phyloP scores from a whole-genome alignment of 2,888 invertebrate species.

The Phlogophora meticulosa region DNA sequence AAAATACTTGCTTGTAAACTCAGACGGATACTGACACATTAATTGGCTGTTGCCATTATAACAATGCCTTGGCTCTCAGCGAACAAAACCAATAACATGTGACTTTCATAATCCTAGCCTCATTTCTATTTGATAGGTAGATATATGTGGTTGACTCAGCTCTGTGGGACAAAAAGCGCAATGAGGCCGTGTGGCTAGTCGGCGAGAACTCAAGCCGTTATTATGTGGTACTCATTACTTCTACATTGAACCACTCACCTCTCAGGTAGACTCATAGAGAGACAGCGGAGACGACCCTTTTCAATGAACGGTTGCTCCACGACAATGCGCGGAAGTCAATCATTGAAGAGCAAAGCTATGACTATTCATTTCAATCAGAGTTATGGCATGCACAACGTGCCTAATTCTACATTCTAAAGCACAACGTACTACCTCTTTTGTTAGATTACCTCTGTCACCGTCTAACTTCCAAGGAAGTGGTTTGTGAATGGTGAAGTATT shows the following conservation, averaged over 20 bases:
- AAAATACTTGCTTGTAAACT: constrained; percentile 42
- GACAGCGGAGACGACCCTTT: not conserved
- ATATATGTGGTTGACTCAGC: constrained; percentile 38
- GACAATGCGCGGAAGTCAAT: not conserved
- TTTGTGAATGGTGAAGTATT: not conserved
- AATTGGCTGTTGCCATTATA: constrained; percentile 49
- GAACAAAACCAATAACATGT: constrained; percentile 52
- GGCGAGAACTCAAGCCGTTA: constrained; percentile 12
- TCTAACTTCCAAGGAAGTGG: not conserved
- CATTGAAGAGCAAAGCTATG: not conserved
- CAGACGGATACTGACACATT: constrained; percentile 47
- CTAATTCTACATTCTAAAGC: no score
- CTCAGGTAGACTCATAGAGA: not conserved
- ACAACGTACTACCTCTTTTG: no score
- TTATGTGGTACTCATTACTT: constrained; percentile 21
- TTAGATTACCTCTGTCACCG: no score
- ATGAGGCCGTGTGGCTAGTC: constrained; percentile 54
- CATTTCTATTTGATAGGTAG: constrained; percentile 54
- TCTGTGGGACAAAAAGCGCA: constrained; percentile 46
- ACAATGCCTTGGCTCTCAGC: constrained; percentile 44
- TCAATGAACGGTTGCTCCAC: not conserved
- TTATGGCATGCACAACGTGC: no score
- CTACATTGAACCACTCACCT: not conserved
- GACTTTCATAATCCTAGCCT: constrained; percentile 59
- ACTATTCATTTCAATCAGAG: no score